A percentile compares a stretch with the other conserved stretches of the same genome.
phyloP scores from a whole-genome alignment of 2,888 invertebrate genomes.

The Seira musarum region DNA sequence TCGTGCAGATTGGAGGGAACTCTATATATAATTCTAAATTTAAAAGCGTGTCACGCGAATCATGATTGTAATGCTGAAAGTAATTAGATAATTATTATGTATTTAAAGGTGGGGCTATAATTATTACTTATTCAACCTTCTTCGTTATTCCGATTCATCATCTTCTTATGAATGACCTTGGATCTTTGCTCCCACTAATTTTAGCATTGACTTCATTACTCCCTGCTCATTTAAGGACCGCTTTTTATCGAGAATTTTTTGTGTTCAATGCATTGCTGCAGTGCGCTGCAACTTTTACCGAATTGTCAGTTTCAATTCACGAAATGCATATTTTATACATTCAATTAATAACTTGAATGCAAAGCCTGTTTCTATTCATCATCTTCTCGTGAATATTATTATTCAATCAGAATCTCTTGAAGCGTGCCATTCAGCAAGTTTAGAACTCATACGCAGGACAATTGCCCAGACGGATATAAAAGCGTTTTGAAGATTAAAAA shows the following conservation, averaged over 20 bases:
- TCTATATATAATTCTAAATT: background rate
- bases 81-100: background rate
- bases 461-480: no score
- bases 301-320: constrained; percentile 26
- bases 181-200: constrained; percentile 2
- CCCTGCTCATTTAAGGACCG: no score
- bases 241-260: constrained; percentile 35
- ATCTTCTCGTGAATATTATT: background rate
- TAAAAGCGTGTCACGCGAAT: background rate
- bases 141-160: constrained; percentile 34
- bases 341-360: background rate
- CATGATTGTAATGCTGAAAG: background rate
- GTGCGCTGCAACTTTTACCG: constrained; percentile 39
- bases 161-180: constrained; percentile 39
- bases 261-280: constrained; percentile 5
- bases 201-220: background rate
- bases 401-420: constrained; percentile 5
- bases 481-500: no score
- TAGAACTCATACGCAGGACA: no score
- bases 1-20: background rate
- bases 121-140: background rate
- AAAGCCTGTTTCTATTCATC: background rate
- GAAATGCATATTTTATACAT: background rate
- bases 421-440: background rate
- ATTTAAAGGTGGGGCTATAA: background rate